Base-by-base conservation (phyloP, 2,888 invertebrate genomes). In the Silvanus unidentatus region DNA sequence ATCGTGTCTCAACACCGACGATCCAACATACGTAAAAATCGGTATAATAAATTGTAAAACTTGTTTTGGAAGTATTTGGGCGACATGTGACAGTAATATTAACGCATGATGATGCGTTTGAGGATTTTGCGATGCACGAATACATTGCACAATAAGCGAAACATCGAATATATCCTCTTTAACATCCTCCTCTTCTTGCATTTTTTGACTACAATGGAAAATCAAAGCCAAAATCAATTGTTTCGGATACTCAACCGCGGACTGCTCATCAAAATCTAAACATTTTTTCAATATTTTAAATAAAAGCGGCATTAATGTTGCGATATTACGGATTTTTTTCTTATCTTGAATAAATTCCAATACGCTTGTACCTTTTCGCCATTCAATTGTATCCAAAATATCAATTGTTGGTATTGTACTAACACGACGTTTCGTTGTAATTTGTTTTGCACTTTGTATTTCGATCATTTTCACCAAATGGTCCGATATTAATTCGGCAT, bases 11-110 rank as follows among this genome's bases (percentile, higher is more conserved):
- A 97, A 75, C 8, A 98, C 84, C 0, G 91, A 91, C 0, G 88
- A 88, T 1, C 98, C 98, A 84, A 99, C 94, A 64, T 98, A 99
- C 0, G 97, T 96, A 67, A 99, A 99, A 57, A 99, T 90, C 14
- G 93, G 86, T 84, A 98, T 95, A 2, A 96, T 88, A 61, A 96
- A 92, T 64, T 92, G 88, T 11, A 97, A 73, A 0, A 98, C 91
- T 72, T 87, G 84, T 47, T 85, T 81, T 0, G 93, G 93, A 45
- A 88, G 77, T 62, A 90, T 77, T 16, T 77, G 77, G 0, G 93
- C 90, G 10, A 87, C 84, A 45, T 86, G 80, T 0, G 89, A 82
- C 1, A 98, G 75, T 1, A 97, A 76, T 22, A 93, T 76, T 43
- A 98, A 73, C 0, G 96, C 93, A 60, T 95, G 92, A 60, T 96